Evolutionary conservation across 35 echinoderm and acorn worm genomes (phyloP), one percentile per base, ranked within the genome.

Genomic region (Diadema setosum): DNA sequence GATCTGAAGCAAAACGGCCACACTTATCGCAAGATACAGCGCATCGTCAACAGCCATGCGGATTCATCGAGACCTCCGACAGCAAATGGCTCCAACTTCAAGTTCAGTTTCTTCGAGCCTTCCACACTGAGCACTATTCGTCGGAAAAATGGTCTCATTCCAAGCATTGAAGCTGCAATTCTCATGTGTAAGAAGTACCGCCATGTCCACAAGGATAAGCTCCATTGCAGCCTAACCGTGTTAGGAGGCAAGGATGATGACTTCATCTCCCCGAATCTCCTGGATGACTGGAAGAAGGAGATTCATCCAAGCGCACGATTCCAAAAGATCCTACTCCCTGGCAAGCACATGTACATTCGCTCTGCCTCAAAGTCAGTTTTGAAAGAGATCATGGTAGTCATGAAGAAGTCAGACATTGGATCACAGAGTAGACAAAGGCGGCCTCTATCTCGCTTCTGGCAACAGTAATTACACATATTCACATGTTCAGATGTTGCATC

Each of bases 41-140:
- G 87, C 69, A 89, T 83, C 14, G 74, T 94, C 11, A 89, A 88
- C 27, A 86, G 35, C 49, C 78, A 50, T 75, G 76, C 36, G 74
- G 89, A 58, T 84, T 86, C 73, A 70, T 85, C 65, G 31, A 70
- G 42, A 33, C 87, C 84, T 33, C 44, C 84, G n/a, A 86, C 91
- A n/a, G 63, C 84, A 55, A 41, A 78, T 78, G 73, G 34, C 33
- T 52, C 88, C 15, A 87, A 87, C 0, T 87, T 93, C 5, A 93
- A 93, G 52, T 99, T 99, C 83, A 99, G 93, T 42, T 99, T 99
- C 86, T 41, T 99, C 17, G 96, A 99, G 36, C 89, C 94, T 32
- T 81, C 70, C 30, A 50, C 89, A 18, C 45, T 99, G 26, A 91
- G 90, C 73, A 89, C 88, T 57, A 50, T 86, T 6, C 92, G 88